phyloP scores from a whole-genome alignment of 2,888 invertebrate species.

The Lissonota sp. region DNA sequence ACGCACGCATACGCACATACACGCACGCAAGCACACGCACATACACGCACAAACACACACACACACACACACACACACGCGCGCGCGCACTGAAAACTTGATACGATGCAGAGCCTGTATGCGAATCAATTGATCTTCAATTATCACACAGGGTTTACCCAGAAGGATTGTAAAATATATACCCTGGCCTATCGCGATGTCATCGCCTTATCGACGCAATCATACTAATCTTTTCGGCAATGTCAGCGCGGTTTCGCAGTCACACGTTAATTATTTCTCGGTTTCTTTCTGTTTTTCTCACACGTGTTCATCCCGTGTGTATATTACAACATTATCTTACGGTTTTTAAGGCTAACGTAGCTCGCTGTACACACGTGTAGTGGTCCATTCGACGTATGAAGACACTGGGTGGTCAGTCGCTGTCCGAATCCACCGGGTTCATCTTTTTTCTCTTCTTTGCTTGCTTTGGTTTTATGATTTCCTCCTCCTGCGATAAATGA shows the following conservation, averaged over 20 bases:
- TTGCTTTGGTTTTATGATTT: slow-evolving; percentile 95
- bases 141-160: neutral
- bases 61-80: neutral
- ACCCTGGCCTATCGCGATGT: slow-evolving; percentile 21
- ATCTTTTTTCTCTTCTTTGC: slow-evolving; percentile 95
- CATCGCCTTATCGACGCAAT: slow-evolving; percentile 11
- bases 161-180: slow-evolving; percentile 44
- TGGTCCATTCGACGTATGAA: slow-evolving; percentile 82
- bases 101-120: neutral
- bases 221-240: slow-evolving; percentile 36
- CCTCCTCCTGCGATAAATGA: slow-evolving; percentile 90
- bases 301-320: slow-evolving; percentile 56
- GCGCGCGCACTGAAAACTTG: slow-evolving; percentile 6
- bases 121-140: slow-evolving; percentile 34
- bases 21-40: too few relatives aligned
- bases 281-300: slow-evolving; percentile 40
- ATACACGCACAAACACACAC: neutral
- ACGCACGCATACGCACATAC: slow-evolving; percentile 25
- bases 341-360: slow-evolving; percentile 81
- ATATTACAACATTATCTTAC: slow-evolving; percentile 80
- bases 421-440: slow-evolving; percentile 91
- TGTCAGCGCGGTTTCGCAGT: slow-evolving; percentile 35
- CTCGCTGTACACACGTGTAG: slow-evolving; percentile 80
- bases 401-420: slow-evolving; percentile 90
- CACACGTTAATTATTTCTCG: slow-evolving; percentile 57